Percentiles rank a stretch among this genome's conserved stretches.
phyloP scores from a whole-genome alignment of 2,113 vertebrate species.

The Apteryx owenii region DNA sequence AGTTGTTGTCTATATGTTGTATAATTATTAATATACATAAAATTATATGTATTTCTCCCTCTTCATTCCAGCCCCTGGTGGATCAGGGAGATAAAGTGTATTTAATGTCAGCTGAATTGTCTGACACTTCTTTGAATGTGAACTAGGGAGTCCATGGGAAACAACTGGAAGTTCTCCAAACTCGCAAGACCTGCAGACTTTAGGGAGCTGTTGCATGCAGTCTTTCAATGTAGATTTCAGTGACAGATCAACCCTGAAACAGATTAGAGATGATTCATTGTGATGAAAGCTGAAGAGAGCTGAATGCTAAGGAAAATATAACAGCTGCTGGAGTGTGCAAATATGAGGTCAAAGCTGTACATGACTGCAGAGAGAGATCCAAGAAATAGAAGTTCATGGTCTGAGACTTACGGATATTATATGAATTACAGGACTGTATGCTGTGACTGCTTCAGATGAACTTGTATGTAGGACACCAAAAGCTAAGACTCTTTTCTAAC shows the following conservation, averaged over 20 bases:
- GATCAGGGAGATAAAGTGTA: not conserved
- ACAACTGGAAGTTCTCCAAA: slow-evolving; percentile 31
- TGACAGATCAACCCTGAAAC: slow-evolving; percentile 48
- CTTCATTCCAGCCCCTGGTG: not conserved
- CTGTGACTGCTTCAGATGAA: not conserved
- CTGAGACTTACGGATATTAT: not conserved
- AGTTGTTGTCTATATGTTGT: not conserved
- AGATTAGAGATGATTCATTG: not conserved
- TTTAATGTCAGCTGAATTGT: not conserved
- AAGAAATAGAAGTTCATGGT: not conserved
- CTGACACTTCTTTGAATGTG: slow-evolving; percentile 1
- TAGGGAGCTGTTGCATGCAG: not conserved
- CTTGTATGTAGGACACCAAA: not conserved
- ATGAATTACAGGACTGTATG: not conserved
- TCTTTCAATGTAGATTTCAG: slow-evolving; percentile 18
- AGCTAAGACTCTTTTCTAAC: not conserved
- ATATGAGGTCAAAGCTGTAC: not conserved
- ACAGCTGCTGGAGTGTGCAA: slow-evolving; percentile 22
- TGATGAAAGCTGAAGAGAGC: slow-evolving; percentile 47
- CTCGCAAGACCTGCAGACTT: not conserved
- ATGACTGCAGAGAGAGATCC: rapidly evolving
- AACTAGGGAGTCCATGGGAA: not conserved
- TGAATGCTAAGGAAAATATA: slow-evolving; percentile 35
- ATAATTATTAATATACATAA: not conserved
- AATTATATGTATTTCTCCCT: not conserved